Conservation (phyloP, 2,888 invertebrate genomes). For the Drosophila lutescens region DNA sequence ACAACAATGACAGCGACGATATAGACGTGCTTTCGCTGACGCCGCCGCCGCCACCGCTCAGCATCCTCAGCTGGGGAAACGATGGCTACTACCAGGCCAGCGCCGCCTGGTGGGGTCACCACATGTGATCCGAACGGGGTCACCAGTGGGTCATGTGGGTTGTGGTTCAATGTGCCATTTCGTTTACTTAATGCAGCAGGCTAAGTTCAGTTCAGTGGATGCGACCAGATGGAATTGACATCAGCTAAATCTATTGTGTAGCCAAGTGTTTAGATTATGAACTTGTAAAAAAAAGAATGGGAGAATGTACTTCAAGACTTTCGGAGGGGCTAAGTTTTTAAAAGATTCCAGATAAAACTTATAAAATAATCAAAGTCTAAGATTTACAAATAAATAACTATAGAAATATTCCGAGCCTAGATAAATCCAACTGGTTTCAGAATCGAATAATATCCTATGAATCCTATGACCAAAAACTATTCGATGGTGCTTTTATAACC, state of each 20-base stretch:
- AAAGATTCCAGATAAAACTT: no score
- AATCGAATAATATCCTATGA: background rate
- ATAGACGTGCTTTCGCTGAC: slow-evolving; percentile 64
- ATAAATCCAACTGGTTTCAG: background rate
- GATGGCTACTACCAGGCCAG: slow-evolving; percentile 71
- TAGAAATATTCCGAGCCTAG: background rate
- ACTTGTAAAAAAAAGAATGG: no score
- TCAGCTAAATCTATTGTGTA: background rate
- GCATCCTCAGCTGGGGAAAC: slow-evolving; percentile 62
- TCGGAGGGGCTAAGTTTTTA: no score
- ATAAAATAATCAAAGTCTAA: background rate
- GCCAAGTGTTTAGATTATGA: no score
- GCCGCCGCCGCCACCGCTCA: slow-evolving; percentile 69
- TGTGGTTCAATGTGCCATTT: slow-evolving; percentile 78
- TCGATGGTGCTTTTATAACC: background rate
- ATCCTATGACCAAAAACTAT: no score
- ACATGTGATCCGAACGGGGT: slow-evolving; percentile 49
- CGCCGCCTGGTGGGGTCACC: slow-evolving; percentile 66
- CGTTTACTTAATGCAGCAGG: slow-evolving; percentile 63
- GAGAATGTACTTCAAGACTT: no score
- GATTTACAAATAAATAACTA: background rate
- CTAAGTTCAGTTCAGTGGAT: slow-evolving; percentile 12
- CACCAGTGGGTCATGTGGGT: slow-evolving; percentile 44
- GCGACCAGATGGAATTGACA: background rate
- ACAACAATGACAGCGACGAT: slow-evolving; percentile 43